Evolutionary conservation across 2,888 invertebrate species (phyloP), one percentile per base, ranked within the genome.

Genomic region (Tuta absoluta): DNA sequence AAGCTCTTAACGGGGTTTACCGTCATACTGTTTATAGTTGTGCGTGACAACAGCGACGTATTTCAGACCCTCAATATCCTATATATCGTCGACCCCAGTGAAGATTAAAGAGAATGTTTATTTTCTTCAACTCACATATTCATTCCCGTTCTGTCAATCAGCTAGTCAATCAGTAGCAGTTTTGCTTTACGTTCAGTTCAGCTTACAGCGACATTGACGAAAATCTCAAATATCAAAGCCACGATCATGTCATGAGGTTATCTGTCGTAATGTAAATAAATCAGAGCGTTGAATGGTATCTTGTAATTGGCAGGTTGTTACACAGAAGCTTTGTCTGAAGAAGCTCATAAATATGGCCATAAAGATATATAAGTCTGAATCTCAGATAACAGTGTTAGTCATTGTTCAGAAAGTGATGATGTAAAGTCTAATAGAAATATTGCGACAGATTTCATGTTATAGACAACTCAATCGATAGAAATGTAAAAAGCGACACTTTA

Each of bases 221-320:
- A 73, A 75, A 73, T 78, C 73, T 84, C 77, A 69, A 73, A 75
- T 81, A 77, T 80, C 80, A 80, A 77, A 78, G 69, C 66, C 68
- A 62, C 7, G n/a, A 62, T 33, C 17, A 19, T 62, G 49, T 45
- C 19, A 61, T 17, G 41, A 61, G 49, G 49, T 49, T 61, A 61
- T 61, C 48, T 28, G 19, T 33, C 11, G 56, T 28, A 57, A 57
- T 57, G 33, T 57, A 5, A 37, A 58, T 58, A 59, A 41, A 41
- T 59, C 59, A 21, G 41, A 21, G 38, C 12, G 10, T 17, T n/a
- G 12, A 24, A 23, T 56, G 56, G n/a, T 56, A 56, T 56, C 56
- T 33, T 56, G n/a, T 33, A 56, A 56, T 56, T 56, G 33, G 17
- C 56, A 56, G 24, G 24, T 14, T n/a, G 1, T 24, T 28, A 33